Evolutionary conservation across 2,888 invertebrate species (phyloP).

Genomic region (Hydroisotoma schaefferi): DNA sequence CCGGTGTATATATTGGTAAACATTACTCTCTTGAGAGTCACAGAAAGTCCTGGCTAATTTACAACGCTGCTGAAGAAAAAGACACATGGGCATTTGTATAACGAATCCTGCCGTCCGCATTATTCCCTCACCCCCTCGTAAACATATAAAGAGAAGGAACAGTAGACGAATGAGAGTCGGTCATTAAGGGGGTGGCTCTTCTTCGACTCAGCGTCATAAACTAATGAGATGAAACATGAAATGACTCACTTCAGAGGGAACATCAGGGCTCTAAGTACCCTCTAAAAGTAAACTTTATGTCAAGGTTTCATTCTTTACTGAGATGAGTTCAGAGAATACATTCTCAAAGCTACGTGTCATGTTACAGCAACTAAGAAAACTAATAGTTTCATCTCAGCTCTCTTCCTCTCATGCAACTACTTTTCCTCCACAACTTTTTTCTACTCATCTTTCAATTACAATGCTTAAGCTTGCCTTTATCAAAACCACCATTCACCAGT

Average conservation of each 20-base stretch:
- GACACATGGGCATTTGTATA: slow-evolving; percentile 4
- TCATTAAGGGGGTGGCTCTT: slow-evolving; percentile 8
- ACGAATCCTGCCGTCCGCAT: too few species aligned
- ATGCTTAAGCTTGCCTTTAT: too few species aligned
- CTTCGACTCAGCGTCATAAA: slow-evolving; percentile 37
- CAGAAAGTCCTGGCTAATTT: slow-evolving; percentile 7
- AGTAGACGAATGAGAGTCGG: neutral
- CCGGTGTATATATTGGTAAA: neutral
- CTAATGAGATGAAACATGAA: slow-evolving; percentile 48
- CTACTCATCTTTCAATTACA: too few species aligned
- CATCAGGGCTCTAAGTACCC: slow-evolving; percentile 30
- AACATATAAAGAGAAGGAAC: too few species aligned
- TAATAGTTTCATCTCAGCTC: neutral
- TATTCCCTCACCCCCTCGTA: neutral
- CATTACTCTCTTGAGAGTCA: neutral
- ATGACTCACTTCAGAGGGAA: slow-evolving; percentile 41
- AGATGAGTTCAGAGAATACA: too few species aligned
- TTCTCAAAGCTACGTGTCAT: slow-evolving; percentile 20
- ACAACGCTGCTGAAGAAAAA: slow-evolving; percentile 5
- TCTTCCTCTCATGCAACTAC: neutral
- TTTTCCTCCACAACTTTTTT: too few species aligned
- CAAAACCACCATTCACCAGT: too few species aligned
- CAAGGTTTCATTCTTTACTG: slow-evolving; percentile 13
- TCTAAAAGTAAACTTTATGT: slow-evolving; percentile 38
- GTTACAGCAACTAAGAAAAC: slow-evolving; percentile 15